Evolutionary conservation across 30 jellyfish, hydroid and myxozoan genomes (phyloP), one percentile per base, ranked within the genome.

Genomic region (Cassiopea andromeda): DNA sequence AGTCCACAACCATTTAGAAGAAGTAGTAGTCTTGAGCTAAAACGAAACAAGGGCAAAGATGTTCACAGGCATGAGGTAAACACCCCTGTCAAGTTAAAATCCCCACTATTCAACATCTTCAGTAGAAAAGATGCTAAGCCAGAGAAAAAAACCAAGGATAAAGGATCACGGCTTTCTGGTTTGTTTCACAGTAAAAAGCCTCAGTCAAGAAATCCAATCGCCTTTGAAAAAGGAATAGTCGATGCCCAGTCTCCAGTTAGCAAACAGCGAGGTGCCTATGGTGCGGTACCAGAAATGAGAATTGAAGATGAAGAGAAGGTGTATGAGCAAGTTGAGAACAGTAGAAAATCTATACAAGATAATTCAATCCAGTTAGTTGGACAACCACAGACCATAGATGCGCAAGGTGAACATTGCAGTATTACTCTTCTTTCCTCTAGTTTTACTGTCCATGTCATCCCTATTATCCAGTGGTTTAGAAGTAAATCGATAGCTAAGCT

Each of bases 61-160:
- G 44, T 15, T 19, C 75, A 73, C 1, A 69, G 49, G 10, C 82
- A 64, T 45, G 87, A 85, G 44, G 58, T 58, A n/a, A 45, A 46
- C 7, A 50, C 45, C 80, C 85, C 49, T 38, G 17, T 87, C 16
- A 87, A 87, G 60, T 6, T 81, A 48, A 87, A 87, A 46, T 77
- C 94, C 3, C 94, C 94, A 2, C 86, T 87, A 6, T 60, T 87
- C 48, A 87, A 87, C 58, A 87, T 87, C 72, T 87, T 87, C 86
- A 48, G 87, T 44, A 87, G 69, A 64, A 78, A 78, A 50, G 90
- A 87, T 48, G n/a, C 38, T 6, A 69, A 77, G 44, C 64, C 77
- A 50, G 90, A 70, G 46, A 78, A 77, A 64, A 78, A 87, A 67
- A 13, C 90, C 27, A 87, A 87, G 46, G 85, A 87, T 1, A 87